Evolutionary conservation across 2,113 vertebrate genomes (phyloP).

Genomic region (Bettongia penicillata): DNA sequence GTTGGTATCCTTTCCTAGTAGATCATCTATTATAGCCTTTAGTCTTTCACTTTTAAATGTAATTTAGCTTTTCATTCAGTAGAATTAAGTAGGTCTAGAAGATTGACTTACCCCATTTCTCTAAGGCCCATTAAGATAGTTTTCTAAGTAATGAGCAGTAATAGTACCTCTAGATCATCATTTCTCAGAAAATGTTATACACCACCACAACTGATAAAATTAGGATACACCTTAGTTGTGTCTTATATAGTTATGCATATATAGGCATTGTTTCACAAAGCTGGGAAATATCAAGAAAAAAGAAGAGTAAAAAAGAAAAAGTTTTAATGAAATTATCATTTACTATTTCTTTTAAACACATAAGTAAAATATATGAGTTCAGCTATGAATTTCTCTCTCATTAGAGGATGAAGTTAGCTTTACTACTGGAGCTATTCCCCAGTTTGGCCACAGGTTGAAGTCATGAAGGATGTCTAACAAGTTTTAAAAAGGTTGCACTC

Average conservation of each 20-base stretch:
- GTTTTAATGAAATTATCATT: conserved; percentile 41
- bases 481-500: background rate
- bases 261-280: background rate
- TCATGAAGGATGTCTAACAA: background rate
- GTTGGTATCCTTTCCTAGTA: background rate
- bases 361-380: background rate
- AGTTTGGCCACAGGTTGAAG: background rate
- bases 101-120: background rate
- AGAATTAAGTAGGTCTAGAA: background rate
- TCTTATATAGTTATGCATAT: background rate
- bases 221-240: accelerated
- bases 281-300: background rate
- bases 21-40: background rate
- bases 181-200: background rate
- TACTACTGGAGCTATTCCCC: background rate
- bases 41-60: background rate
- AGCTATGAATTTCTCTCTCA: background rate
- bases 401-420: background rate
- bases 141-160: background rate
- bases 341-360: conserved; percentile 54
- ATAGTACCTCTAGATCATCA: accelerated
- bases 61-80: background rate
- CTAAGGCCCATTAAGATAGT: background rate
- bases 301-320: background rate
- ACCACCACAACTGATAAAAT: accelerated